These are phyloP conservation scores for Harpagoxenus sublaevis DNA, from an alignment of 2,888 invertebrate species.

Conservation along the genomic window DNA sequence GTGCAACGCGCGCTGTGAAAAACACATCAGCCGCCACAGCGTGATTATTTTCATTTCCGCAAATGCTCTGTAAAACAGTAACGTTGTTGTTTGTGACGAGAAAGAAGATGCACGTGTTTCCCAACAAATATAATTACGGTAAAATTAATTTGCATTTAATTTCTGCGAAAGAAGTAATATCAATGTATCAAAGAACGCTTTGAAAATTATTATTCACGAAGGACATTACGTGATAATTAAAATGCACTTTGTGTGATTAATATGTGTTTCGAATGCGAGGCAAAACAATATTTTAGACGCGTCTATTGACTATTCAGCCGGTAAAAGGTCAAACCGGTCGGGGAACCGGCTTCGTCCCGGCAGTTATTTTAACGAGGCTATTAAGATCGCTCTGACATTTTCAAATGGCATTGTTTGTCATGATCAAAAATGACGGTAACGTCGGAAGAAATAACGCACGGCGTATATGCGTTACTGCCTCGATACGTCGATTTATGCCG, in stretches of 20 bases:
- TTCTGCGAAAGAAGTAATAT: not conserved
- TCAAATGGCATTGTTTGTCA: constrained; percentile 31
- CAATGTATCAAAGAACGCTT: not conserved
- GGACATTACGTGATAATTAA: constrained; percentile 6
- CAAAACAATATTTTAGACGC: constrained; percentile 6
- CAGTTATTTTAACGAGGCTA: constrained; percentile 37
- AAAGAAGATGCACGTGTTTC: not conserved
- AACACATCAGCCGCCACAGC: not conserved
- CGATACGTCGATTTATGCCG: constrained; percentile 19
- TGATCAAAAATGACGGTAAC: constrained; percentile 7
- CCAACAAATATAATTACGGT: not conserved
- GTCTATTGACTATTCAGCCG: not conserved
- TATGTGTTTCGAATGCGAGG: not conserved
- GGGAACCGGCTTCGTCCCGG: not conserved
- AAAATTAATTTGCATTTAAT: constrained; percentile 35
- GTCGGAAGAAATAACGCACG: not conserved
- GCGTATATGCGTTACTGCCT: not conserved
- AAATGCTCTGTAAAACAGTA: not conserved
- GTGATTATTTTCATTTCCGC: constrained; percentile 31
- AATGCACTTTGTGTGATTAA: not conserved
- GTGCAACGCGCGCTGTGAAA: not conserved
- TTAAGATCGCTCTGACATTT: constrained; percentile 38
- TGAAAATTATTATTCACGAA: not conserved
- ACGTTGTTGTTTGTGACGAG: not conserved
- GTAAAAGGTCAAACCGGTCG: constrained; percentile 1